Base-by-base conservation (phyloP, 2,888 invertebrate species). In the Agrotis ipsilon region DNA sequence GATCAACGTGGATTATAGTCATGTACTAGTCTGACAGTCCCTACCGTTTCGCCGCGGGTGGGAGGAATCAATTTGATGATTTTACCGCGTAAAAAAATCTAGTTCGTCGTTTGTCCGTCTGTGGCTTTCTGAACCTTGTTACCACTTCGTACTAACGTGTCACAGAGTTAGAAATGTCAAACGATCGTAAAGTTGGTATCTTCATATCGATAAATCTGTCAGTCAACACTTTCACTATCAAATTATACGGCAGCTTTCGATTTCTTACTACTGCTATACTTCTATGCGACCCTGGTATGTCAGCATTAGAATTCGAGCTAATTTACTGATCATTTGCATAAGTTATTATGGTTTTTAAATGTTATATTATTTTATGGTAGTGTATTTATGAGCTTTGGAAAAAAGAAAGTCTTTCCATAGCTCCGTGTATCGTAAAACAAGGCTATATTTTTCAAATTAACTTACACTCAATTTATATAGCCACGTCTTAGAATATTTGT, bases 211-310 rank as follows among this genome's bases (percentile, higher is more conserved):
- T 80, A 82, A 78, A 82, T 70, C 68, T 80, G 77, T 60, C 81
- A 78, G 70, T 77, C 52, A 67, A 68, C 58, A 84, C 92, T 92
- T 91, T 92, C 91, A 84, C 92, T 84, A 76, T 80, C 82, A 84
- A 86, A 85, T 85, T 82, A 68, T 70, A 51, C 58, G 74, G 74
- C 81, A 70, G 79, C 90, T 92, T 91, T 92, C 91, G 69, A 86
- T 88, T 86, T 72, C 62, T 64, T 69, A 82, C 78, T 59, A 75
- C 60, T 61, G 13, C 72, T 65, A 54, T 46, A 60, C 24, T 58
- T 72, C 19, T 71, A 21, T 65, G 63, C 2, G n/a, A n/a, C 55
- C 77, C 67, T 76, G 72, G 68, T 72, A 72, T 57, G n/a, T 66
- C 3, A 52, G 14, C 32, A 19, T 0, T n/a, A 39, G 3, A 21